These are phyloP conservation scores for Drosophila nr. perissopoda DNA, from an alignment of 2,888 invertebrate genomes.

Conservation along the genomic window DNA sequence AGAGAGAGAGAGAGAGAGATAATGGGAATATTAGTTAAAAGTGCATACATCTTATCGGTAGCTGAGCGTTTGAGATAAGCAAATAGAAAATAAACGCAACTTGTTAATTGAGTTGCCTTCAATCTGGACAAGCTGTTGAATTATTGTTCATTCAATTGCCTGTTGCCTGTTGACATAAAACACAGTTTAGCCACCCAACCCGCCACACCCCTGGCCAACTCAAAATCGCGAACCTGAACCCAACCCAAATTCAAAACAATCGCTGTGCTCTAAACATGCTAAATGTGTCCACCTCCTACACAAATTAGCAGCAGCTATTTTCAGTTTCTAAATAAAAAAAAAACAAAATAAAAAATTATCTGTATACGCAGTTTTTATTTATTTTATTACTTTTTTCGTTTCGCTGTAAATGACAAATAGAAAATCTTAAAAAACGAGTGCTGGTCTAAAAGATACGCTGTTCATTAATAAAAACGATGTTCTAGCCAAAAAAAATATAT, in stretches of 20 bases:
- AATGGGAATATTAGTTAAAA: constrained; percentile 3
- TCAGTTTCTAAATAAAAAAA: constrained; percentile 8
- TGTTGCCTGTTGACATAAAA: constrained; percentile 18
- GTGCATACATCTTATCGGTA: constrained; percentile 9
- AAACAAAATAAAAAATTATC: constrained; percentile 20
- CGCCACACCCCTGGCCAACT: background rate
- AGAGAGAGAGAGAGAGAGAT: background rate
- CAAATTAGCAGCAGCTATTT: constrained; percentile 47
- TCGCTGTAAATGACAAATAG: background rate
- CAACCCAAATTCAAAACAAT: constrained; percentile 43
- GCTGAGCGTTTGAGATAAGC: constrained; percentile 8
- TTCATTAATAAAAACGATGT: background rate
- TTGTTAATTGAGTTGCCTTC: constrained; percentile 46
- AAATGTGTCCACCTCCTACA: constrained; percentile 49
- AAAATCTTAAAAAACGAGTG: background rate
- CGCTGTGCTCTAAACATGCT: constrained; percentile 38
- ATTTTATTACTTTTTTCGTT: background rate
- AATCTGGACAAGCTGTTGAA: constrained; percentile 22
- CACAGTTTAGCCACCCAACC: background rate
- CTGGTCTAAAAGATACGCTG: background rate
- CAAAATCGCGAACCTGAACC: constrained; percentile 3
- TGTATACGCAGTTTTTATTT: constrained; percentile 2
- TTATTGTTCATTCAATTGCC: constrained; percentile 26
- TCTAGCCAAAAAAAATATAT: too few species aligned
- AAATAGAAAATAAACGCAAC: constrained; percentile 6